Base-by-base conservation (phyloP, 1,140 invertebrate genomes). In the Zaprionus capensis region DNA sequence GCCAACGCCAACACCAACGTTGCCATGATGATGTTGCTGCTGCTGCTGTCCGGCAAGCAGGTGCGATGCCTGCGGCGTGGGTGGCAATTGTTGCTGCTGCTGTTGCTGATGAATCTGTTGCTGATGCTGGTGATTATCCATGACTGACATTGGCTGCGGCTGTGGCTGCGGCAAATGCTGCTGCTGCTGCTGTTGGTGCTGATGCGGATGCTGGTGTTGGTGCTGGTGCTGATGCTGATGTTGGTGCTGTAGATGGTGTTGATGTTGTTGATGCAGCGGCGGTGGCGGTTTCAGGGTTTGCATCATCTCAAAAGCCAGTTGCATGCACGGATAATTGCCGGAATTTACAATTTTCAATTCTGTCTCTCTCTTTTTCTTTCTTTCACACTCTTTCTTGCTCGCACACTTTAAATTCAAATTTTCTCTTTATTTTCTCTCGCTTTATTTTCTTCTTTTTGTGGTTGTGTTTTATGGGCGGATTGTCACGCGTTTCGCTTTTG, bases 51-150 rank as follows among this genome's bases (percentile, higher is more conserved):
- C 80, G 61, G 82, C 71, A 46, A 83, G 76, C 78, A 87, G 81
- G 84, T 87, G 91, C 36, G 94, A 94, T 64, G 94, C 94, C 91
- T 94, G 94, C 71, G 94, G 93, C 70, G 94, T 93, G 57, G 94
- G 91, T 71, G 80, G 75, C 81, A 90, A 82, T 85, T 82, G 90
- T 91, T 91, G 81, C 31, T 66, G 75, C 38, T 80, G 87, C 81
- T 91, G 81, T 24, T 67, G 76, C 34, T 91, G 88, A 69, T 79
- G 72, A 66, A 77, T 64, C 31, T 84, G 90, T 82, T 91, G 81
- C 51, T 71, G 80, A 57, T 66, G 64, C 38, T 77, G 74, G 38
- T 70, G 58, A 53, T 56, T 74, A 63, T 65, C 31, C 20, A 51
- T 51, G 46, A 51, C 46, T 22, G 46, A 51, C 46, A 51, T 20